Conservation (phyloP, 1,140 invertebrate genomes). For the Maconellicoccus hirsutus region DNA sequence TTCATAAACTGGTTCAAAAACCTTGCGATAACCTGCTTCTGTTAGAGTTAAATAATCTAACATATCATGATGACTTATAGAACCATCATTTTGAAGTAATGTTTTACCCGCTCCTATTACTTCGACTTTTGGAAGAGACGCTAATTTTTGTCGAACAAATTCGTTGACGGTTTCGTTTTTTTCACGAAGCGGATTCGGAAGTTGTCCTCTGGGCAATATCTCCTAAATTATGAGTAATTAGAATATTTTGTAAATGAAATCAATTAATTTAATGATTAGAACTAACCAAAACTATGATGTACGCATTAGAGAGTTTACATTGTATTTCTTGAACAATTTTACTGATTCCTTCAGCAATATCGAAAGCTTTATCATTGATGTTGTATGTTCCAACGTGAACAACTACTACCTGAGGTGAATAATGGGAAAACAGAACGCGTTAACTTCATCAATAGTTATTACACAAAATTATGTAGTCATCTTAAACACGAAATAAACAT, state of each 20-base stretch:
- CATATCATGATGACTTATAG: conserved; percentile 76
- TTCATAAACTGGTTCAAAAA: conserved; percentile 68
- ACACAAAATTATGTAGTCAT: neutral
- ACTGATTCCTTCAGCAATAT: conserved; percentile 67
- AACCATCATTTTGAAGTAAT: conserved; percentile 61
- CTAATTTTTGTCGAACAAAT: conserved; percentile 48
- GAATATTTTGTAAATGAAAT: too few species aligned
- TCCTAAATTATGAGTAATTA: conserved; percentile 47
- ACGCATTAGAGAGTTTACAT: conserved; percentile 60
- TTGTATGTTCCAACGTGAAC: conserved; percentile 81
- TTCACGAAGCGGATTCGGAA: conserved; percentile 63
- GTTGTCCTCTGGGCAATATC: conserved; percentile 68
- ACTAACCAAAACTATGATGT: conserved; percentile 72
- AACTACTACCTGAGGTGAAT: conserved; percentile 61
- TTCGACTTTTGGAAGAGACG: conserved; percentile 49
- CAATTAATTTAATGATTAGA: too few species aligned
- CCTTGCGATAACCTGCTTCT: conserved; percentile 66
- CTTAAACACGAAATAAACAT: neutral
- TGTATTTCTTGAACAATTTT: conserved; percentile 60
- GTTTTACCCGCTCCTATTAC: conserved; percentile 60
- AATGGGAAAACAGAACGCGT: too few species aligned
- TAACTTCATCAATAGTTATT: too few species aligned
- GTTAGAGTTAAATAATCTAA: conserved; percentile 79
- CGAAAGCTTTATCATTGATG: conserved; percentile 55
- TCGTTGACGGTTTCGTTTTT: conserved; percentile 63